A percentile compares a stretch with the other conserved stretches of the same genome.
phyloP scores from a whole-genome alignment of 2,888 invertebrate genomes.

The Aphrophora alni region DNA sequence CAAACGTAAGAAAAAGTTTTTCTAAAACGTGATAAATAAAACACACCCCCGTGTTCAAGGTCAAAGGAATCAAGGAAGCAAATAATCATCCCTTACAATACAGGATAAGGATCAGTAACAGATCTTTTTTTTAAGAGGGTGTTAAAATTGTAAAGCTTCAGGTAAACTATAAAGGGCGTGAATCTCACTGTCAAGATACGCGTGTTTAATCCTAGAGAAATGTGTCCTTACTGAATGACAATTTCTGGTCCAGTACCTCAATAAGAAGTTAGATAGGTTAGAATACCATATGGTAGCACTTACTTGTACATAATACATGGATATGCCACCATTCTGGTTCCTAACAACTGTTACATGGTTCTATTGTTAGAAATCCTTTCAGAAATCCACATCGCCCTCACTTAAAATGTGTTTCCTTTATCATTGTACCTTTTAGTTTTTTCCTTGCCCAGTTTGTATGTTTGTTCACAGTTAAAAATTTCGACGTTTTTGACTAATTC shows the following conservation, averaged over 20 bases:
- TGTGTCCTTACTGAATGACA: background rate
- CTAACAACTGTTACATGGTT: background rate
- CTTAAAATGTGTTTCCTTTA: too few species aligned
- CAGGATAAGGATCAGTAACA: background rate
- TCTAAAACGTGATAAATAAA: background rate
- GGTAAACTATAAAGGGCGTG: background rate
- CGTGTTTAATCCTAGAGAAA: background rate
- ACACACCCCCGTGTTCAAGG: background rate
- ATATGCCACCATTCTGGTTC: background rate
- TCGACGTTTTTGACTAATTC: too few species aligned
- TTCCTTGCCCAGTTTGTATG: too few species aligned
- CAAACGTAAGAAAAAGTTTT: background rate
- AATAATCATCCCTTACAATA: background rate
- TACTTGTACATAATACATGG: background rate
- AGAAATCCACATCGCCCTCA: background rate
- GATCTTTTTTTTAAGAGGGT: background rate
- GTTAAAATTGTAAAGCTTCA: background rate
- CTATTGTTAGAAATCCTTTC: background rate
- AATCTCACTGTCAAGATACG: background rate
- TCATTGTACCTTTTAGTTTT: too few species aligned
- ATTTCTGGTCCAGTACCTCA: background rate
- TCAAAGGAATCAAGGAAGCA: background rate
- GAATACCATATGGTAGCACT: background rate
- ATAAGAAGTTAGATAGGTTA: background rate
- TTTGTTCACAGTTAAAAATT: too few species aligned